phyloP scores from a whole-genome alignment of 2,113 vertebrate species.

The Castor canadensis region DNA sequence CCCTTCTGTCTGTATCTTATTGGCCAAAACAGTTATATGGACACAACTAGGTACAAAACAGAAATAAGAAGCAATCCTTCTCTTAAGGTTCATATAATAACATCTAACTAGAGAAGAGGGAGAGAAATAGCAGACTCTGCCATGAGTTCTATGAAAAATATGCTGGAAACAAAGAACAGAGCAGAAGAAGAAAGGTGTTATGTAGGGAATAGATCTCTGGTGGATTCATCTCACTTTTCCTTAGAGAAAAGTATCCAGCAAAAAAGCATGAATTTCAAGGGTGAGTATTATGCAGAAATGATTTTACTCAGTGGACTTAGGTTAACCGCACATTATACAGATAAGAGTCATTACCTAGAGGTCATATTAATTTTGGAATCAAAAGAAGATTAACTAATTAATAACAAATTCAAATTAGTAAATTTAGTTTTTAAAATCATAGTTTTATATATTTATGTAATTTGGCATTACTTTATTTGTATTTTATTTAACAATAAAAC shows the following conservation, averaged over 20 bases:
- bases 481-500: conserved; percentile 82
- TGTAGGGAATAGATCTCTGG: background rate
- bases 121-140: background rate
- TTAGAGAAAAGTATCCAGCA: background rate
- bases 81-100: background rate
- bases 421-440: conserved; percentile 8
- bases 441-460: conserved; percentile 59
- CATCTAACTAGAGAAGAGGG: background rate
- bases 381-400: background rate
- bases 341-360: background rate
- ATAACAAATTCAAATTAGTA: background rate
- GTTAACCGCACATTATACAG: background rate
- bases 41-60: background rate
- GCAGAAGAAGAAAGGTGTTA: background rate
- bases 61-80: background rate
- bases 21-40: background rate
- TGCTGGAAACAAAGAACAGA: background rate
- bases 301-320: background rate
- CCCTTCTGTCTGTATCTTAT: background rate
- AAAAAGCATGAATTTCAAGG: background rate
- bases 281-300: background rate
- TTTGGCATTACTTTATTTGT: conserved; percentile 77
- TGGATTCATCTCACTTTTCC: background rate
- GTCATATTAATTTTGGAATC: background rate
- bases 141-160: fast-evolving